Percentiles rank a stretch among this genome's conserved stretches.
Conservation (phyloP, 2,113 vertebrate species). For the Muscicapa adusta region DNA sequence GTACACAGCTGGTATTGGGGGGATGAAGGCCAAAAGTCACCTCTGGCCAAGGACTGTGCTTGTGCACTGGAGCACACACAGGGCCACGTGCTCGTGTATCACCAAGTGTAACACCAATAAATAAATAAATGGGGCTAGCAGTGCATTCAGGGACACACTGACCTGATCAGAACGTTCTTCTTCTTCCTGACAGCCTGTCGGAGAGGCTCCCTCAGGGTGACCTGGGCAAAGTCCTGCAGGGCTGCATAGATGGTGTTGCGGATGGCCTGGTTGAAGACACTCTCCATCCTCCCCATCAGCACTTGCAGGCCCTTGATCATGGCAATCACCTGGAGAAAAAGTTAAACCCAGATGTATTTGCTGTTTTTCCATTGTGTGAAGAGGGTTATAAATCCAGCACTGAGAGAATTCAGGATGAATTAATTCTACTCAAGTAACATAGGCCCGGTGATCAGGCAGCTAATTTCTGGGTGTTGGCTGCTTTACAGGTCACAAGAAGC, state of each 20-base stretch:
- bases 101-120: neutral
- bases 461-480: neutral
- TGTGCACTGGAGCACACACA: neutral
- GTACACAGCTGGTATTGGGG: neutral
- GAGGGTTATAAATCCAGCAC: neutral
- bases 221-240: slow-evolving; percentile 96
- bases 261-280: slow-evolving; percentile 98
- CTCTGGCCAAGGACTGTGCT: neutral
- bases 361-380: neutral
- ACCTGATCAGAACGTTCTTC: slow-evolving; percentile 98
- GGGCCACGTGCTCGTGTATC: neutral
- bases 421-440: neutral
- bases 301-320: slow-evolving; percentile 99
- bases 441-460: neutral
- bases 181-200: slow-evolving; percentile 97
- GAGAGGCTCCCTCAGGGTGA: slow-evolving; percentile 91
- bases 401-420: neutral
- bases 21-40: neutral
- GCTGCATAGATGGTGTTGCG: slow-evolving; percentile 98
- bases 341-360: neutral
- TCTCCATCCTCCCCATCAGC: slow-evolving; percentile 98
- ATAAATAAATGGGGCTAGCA: neutral
- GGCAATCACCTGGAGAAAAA: slow-evolving; percentile 82
- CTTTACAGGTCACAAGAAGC: neutral
- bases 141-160: neutral